Evolutionary conservation across 1,140 invertebrate species (phyloP), one percentile per base, ranked within the genome.

Genomic region (Drosophila kurseongensis): DNA sequence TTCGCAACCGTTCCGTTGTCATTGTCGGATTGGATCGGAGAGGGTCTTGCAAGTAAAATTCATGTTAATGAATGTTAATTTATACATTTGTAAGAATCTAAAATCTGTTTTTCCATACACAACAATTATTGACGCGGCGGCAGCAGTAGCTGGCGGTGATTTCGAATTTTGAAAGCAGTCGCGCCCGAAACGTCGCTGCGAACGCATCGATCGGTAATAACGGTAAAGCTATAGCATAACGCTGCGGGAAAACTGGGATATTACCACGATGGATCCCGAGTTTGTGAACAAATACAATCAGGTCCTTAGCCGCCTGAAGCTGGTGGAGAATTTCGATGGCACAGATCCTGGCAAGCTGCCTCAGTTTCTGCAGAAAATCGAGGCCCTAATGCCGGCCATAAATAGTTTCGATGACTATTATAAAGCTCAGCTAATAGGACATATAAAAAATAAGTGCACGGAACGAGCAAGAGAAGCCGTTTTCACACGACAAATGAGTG

Each of bases 21-120:
- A 40, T 35, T 61, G 58, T 65, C 61, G 60, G 42, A 18, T 16
- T 29, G 58, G 45, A 29, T 61, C 14, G 59, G 47, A 32, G 36
- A 35, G 68, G 50, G 36, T 47, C 72, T 75, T 75, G 78, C 60
- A 69, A 73, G 77, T 68, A 80, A 76, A 89, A 75, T 85, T 89
- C 84, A 89, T 84, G 84, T 89, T 89, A 89, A 89, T 89, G 65
- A 84, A 89, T 89, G 84, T 89, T 89, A 89, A 89, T 89, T 89
- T 89, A 86, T 86, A 79, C 83, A 82, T 86, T 86, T 78, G 78
- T 86, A 86, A 86, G 82, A 86, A 86, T 82, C 82, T 54, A 81
- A 85, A 78, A 78, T 79, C 74, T 75, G 62, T 69, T 71, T 80
- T 76, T 80, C 72, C 56, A 62, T 58, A 80, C 47, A 75, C 62